A percentile compares a stretch with the other conserved stretches of the same genome.
These are phyloP conservation scores for Cynoglossus semilaevis DNA, from an alignment of 2,113 vertebrate genomes.

Conservation along the genomic window DNA sequence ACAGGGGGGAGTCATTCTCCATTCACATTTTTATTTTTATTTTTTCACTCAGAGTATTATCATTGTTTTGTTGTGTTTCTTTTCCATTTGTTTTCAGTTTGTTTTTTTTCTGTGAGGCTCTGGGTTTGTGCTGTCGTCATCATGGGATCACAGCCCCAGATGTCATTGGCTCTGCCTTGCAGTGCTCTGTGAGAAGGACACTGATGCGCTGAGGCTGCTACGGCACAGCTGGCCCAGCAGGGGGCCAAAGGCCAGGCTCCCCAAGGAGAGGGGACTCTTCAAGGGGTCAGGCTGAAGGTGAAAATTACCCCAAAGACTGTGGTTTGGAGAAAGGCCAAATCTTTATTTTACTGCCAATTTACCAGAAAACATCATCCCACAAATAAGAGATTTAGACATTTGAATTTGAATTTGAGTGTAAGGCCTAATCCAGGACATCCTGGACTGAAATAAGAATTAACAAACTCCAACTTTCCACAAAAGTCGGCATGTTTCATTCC, in stretches of 20 bases:
- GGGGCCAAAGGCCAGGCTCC: slow-evolving; percentile 62
- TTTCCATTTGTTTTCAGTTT: slow-evolving; percentile 66
- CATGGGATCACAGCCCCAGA: slow-evolving; percentile 80
- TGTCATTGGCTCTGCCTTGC: slow-evolving; percentile 83
- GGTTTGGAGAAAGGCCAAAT: slow-evolving; percentile 79
- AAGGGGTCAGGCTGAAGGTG: slow-evolving; percentile 82
- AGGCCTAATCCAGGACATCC: background rate
- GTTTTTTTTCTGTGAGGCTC: slow-evolving; percentile 65
- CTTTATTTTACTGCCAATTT: slow-evolving; percentile 69
- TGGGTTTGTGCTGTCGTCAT: slow-evolving; percentile 74
- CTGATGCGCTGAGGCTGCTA: slow-evolving; percentile 64
- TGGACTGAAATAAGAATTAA: slow-evolving; percentile 2
- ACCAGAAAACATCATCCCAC: slow-evolving; percentile 18
- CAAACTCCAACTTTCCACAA: slow-evolving; percentile 7
- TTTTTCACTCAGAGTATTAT: slow-evolving; percentile 67
- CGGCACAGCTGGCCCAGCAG: slow-evolving; percentile 67
- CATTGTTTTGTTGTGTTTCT: slow-evolving; percentile 68
- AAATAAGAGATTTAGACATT: slow-evolving; percentile 10
- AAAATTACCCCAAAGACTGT: slow-evolving; percentile 77
- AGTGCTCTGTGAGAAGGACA: slow-evolving; percentile 74
- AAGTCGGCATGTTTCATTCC: background rate
- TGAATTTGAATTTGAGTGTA: slow-evolving; percentile 10
- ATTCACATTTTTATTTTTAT: slow-evolving; percentile 52
- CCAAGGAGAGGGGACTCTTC: slow-evolving; percentile 63
- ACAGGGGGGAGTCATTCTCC: slow-evolving; percentile 47